Evolutionary conservation across 1,140 invertebrate genomes (phyloP), one percentile per base, ranked within the genome.

Genomic region (Dolichoris vasculosae): DNA sequence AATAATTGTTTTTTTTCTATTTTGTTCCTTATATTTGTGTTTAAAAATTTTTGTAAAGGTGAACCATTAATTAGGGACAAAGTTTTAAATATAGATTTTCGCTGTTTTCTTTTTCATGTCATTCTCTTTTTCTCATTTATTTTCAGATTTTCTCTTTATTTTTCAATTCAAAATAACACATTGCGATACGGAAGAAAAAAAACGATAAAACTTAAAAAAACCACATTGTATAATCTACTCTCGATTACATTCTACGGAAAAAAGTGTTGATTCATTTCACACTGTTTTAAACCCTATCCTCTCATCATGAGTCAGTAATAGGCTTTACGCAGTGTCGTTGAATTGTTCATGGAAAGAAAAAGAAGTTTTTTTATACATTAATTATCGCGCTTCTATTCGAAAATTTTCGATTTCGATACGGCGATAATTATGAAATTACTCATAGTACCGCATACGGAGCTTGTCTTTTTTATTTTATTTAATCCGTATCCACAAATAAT

Each of bases 1-100:
- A 92, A 90, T 90, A 90, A 87, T 91, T 89, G 86, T 89, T 82
- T 59, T 75, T 30, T 9, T 26, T 64, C 30, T 55, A 32, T 2
- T 75, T 75, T 17, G 11, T 67, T 63, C 26, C 73, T 32, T 48
- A 43, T 82, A 23, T 79, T 38, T 43, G 17, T 35, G 23, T 17
- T 26, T 15, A n/a, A n/a, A 26, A 15, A 2, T 35, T 40, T 78
- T 84, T 59, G 9, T 80, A 63, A 38, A 75, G 48, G 55, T 84
- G 64, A 79, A 84, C 64, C 35, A 71, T 51, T 40, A 64, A 71
- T 73, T 7, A n/a, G 38, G 78, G 40, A 17, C 32, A 63, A 85
- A 85, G 77, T 73, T 51, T 85, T 80, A 77, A 85, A 84, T 55
- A 69, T 84, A 78, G n/a, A 78, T 35, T 30, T 40, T 77, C 48